A percentile compares a stretch with the other conserved stretches of the same genome.
Conservation (phyloP, 2,888 invertebrate species). For the Oligia latruncula region DNA sequence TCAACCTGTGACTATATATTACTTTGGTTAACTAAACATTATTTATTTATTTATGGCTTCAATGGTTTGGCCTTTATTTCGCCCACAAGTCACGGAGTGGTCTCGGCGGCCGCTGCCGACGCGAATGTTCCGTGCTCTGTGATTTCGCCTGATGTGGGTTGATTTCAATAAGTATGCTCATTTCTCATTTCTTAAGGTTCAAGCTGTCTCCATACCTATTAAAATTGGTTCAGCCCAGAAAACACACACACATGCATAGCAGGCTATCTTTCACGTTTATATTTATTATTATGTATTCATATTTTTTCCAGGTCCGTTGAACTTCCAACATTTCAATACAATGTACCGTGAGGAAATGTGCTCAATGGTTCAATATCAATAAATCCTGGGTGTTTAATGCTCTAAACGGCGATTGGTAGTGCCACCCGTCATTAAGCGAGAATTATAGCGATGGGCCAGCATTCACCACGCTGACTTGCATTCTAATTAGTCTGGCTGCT, state of each 20-base stretch:
- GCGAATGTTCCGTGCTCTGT: too few relatives aligned
- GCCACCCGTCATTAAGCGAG: constrained; percentile 61
- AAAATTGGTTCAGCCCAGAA: not conserved
- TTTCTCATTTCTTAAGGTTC: too few relatives aligned
- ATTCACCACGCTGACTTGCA: constrained; percentile 60
- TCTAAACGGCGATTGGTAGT: constrained; percentile 60
- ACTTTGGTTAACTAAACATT: too few relatives aligned
- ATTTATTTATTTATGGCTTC: not conserved
- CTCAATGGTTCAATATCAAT: constrained; percentile 48
- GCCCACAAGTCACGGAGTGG: not conserved
- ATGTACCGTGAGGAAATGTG: constrained; percentile 45
- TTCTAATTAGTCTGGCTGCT: constrained; percentile 53
- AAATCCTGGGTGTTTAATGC: constrained; percentile 59
- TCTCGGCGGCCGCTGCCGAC: not conserved
- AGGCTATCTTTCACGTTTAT: not conserved
- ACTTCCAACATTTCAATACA: constrained; percentile 37
- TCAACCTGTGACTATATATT: too few relatives aligned
- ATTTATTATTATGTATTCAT: not conserved
- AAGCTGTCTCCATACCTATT: not conserved
- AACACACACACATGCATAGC: not conserved
- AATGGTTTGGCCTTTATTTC: not conserved
- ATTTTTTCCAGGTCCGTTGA: constrained; percentile 9
- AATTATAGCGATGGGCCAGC: constrained; percentile 58
- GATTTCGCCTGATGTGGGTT: too few relatives aligned
- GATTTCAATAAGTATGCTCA: too few relatives aligned